These are phyloP conservation scores for Carcharodon carcharias DNA, from an alignment of 2,797 vertebrate genomes.

Conservation along the genomic window DNA sequence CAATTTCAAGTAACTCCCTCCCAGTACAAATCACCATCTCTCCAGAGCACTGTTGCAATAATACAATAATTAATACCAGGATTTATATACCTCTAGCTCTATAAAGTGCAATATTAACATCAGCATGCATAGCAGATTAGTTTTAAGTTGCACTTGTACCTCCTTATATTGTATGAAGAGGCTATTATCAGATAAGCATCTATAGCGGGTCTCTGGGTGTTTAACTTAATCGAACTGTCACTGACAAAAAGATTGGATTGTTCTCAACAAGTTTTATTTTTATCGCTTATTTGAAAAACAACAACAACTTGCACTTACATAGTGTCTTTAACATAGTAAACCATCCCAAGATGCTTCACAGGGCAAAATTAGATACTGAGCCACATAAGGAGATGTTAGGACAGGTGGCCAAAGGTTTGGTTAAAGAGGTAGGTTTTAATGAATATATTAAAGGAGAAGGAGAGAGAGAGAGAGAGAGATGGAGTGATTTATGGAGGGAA, in stretches of 20 bases:
- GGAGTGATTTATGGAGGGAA: background rate
- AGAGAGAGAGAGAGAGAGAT: background rate
- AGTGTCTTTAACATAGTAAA: background rate
- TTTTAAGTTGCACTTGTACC: background rate
- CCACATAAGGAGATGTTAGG: background rate
- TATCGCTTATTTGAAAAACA: background rate
- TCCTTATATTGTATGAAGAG: background rate
- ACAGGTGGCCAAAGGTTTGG: background rate
- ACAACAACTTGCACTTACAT: background rate
- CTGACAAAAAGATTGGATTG: background rate
- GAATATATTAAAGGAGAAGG: background rate
- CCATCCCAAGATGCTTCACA: background rate
- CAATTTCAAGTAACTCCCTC: slow-evolving; percentile 3
- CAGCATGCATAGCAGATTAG: background rate
- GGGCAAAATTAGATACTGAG: background rate
- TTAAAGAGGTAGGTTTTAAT: background rate
- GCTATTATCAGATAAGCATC: background rate
- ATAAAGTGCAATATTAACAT: background rate
- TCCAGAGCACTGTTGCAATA: slow-evolving; percentile 10
- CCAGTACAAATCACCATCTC: background rate
- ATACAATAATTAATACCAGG: background rate
- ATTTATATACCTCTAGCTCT: slow-evolving; percentile 1
- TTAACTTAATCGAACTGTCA: background rate
- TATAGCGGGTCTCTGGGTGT: background rate
- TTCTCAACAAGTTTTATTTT: background rate